Base-by-base conservation (phyloP, 2,888 invertebrate genomes). In the Molanna angustata region DNA sequence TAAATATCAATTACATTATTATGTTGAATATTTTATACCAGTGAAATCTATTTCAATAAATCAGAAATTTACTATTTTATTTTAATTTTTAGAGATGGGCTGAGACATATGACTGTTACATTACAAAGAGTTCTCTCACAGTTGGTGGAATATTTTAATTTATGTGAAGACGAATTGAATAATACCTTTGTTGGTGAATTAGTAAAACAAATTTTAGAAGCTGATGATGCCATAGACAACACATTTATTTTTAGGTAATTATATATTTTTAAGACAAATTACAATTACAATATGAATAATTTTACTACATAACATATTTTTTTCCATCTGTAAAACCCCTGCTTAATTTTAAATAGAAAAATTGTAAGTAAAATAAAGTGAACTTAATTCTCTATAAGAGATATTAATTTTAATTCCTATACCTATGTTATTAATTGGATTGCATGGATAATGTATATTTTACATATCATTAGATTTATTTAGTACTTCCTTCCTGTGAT, bases 131-230 rank as follows among this genome's bases (percentile, higher is more conserved):
- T 85, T 21, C 76, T 90, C 54, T 73, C 79, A 1, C 86, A 88
- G 66, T 70, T 90, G 63, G 80, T 86, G 40, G 83, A 83, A 64
- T 90, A 88, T 69, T 86, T 88, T 65, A 81, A 80, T 4, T 75
- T 82, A 60, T 89, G 88, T 44, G 90, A 90, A 67, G 86, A 87
- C 65, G 90, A 90, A 68, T 73, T 90, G 32, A 90, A 88, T 70
- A 82, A 81, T 60, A 88, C 87, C 11, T 71, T 90, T 43, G 79
- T 87, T 0, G 83, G 82, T 44, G 84, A 84, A 63, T 72, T 86
- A 37, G 53, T 78, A 41, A 79, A 76, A 31, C 67, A 76, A 52
- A 50, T 58, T n/a, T 32, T 54, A 14, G 22, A 51, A 11, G 58
- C 58, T 14, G 54, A 59, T 40, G 56, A 59, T 31, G 56, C 54